Evolutionary conservation across 2,113 vertebrate genomes (phyloP), one percentile per base, ranked within the genome.

Genomic region (Pseudorectes ferrugineus): DNA sequence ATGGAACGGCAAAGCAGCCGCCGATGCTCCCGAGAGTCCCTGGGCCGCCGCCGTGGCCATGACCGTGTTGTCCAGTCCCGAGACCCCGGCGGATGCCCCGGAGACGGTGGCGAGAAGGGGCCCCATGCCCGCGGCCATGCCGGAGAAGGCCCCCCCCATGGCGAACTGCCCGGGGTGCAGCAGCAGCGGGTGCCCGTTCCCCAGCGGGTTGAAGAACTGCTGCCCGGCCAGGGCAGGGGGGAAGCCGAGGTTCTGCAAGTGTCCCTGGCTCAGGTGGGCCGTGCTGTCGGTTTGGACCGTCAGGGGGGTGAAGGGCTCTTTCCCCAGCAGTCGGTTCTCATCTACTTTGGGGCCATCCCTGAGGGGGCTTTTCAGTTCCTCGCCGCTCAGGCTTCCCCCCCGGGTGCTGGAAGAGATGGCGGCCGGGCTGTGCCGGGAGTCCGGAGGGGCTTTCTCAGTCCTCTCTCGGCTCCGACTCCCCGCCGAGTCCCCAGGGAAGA

Each of bases 141-240:
- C 98, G 80, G 99, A 98, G 98, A 99, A 99, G 6, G 99, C 99
- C 1, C 99, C 98, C 28, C 99, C 99, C 98, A 99, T 99, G 96
- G 98, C 98, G 92, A 99, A 99, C 98, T 99, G 99, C 85, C 99
- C 77, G 12, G 99, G 99, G 97, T 99, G 99, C 94, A 99, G 97
- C 82, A 99, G 98, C 73, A 99, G 98, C 15, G 99, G 99, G 72
- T 99, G 99, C 85, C 99, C 98, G 14, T 98, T 98, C 48, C 98
- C 98, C 66, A 99, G 74, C 36, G 99, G 99, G 96, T 97, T 98
- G 97, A 99, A 99, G 98, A 99, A 99, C 97, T 99, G 99, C 95
- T 99, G 99, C 85, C 99, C 98, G 2, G 98, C 98, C 78, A 99
- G 97, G 89, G 98, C 98, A 0, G 98, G 98, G 36, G 99, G 98